These are phyloP conservation scores for Bufo bufo DNA, from an alignment of 2,113 vertebrate genomes.

Conservation along the genomic window DNA sequence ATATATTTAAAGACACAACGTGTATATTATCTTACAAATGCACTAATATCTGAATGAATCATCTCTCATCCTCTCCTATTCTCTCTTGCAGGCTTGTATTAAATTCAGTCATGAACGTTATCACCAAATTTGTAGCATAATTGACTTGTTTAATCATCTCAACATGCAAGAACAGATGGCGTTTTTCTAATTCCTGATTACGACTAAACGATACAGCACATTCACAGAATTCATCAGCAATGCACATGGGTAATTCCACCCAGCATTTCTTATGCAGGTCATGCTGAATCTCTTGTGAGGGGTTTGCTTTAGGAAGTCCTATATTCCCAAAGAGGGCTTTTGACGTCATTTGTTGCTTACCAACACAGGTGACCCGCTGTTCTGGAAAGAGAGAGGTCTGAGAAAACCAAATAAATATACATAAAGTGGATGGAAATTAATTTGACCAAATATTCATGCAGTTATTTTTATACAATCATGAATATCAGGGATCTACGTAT, in stretches of 20 bases:
- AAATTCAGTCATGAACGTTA: constrained; percentile 16
- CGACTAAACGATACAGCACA: not conserved
- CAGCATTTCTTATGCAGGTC: constrained; percentile 22
- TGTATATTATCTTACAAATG: not conserved
- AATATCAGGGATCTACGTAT: not conserved
- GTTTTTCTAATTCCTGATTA: constrained; percentile 44
- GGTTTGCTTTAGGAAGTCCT: constrained; percentile 22
- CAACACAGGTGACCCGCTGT: constrained; percentile 2
- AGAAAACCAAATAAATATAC: not conserved
- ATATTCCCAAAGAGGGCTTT: not conserved
- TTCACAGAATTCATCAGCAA: constrained; percentile 29
- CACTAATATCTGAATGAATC: not conserved
- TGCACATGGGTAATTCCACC: constrained; percentile 41
- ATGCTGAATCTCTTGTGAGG: not conserved
- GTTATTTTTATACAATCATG: not conserved
- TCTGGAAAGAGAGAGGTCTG: not conserved
- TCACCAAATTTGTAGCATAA: constrained; percentile 29
- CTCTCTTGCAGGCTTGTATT: not conserved
- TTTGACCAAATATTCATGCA: constrained; percentile 34
- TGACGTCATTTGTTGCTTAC: constrained; percentile 29
- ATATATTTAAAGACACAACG: constrained; percentile 5
- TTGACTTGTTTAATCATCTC: constrained; percentile 14
- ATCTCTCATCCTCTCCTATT: not conserved
- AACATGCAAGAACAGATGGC: constrained; percentile 45
- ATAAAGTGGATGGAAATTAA: not conserved